These are phyloP conservation scores for Myotis davidii DNA, from an alignment of 2,113 vertebrate genomes.

Conservation along the genomic window DNA sequence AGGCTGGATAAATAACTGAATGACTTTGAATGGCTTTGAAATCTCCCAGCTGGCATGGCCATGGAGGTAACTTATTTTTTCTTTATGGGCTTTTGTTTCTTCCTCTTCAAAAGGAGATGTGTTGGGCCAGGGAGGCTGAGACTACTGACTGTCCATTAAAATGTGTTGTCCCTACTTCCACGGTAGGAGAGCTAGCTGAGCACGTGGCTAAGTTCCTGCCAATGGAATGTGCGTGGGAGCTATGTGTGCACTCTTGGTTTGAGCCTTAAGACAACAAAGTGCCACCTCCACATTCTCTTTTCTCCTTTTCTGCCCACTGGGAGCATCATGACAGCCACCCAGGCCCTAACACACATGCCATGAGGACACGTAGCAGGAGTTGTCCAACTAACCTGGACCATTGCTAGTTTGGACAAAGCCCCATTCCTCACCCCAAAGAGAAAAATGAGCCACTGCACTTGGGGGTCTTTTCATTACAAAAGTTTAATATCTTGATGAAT, in stretches of 20 bases:
- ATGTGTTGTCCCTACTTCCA: not conserved
- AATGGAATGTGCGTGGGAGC: not conserved
- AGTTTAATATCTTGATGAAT: not conserved
- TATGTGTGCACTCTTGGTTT: not conserved
- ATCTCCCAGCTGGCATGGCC: not conserved
- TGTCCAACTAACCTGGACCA: not conserved
- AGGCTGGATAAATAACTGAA: not conserved
- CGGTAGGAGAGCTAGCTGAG: not conserved
- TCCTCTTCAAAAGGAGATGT: not conserved
- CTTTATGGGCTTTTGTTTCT: not conserved
- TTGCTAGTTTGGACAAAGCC: not conserved
- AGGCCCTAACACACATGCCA: not conserved
- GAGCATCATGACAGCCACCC: not conserved
- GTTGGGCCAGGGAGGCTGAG: not conserved
- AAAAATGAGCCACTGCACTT: not conserved
- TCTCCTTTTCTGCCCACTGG: not conserved
- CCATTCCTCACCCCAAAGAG: not conserved
- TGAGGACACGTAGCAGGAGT: rapidly evolving
- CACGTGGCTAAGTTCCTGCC: not conserved
- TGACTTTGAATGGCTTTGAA: not conserved
- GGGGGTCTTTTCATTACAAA: not conserved
- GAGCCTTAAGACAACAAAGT: not conserved
- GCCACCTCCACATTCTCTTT: not conserved
- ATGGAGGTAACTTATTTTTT: not conserved
- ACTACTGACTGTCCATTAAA: not conserved